Percentiles rank a stretch among this genome's conserved stretches.
These are phyloP conservation scores for Tragelaphus strepsiceros DNA, from an alignment of 2,113 vertebrate species.

Conservation along the genomic window DNA sequence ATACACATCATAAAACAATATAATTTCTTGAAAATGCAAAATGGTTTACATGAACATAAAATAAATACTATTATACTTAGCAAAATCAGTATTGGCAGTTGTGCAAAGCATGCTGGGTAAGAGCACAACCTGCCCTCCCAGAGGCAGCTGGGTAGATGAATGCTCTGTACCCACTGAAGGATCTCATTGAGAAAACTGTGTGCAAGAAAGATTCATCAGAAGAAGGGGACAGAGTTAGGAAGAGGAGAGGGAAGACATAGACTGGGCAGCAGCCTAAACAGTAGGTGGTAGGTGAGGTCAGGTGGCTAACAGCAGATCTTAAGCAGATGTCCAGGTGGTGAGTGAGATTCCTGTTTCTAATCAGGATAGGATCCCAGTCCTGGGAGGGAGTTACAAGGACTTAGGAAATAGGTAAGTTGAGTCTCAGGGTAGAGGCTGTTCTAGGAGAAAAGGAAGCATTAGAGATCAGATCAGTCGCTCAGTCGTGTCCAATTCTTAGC, in stretches of 20 bases:
- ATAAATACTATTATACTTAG: background rate
- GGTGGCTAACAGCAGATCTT: background rate
- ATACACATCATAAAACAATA: background rate
- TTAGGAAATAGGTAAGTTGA: background rate
- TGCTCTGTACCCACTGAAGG: background rate
- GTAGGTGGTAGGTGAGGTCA: background rate
- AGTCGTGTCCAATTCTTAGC: too few species aligned
- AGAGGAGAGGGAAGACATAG: background rate
- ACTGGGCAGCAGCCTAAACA: background rate
- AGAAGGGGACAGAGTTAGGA: background rate
- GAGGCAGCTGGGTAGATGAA: background rate
- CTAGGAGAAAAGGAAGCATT: background rate
- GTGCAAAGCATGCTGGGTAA: background rate
- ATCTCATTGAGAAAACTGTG: background rate
- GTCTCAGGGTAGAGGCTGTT: background rate
- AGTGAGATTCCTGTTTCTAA: background rate
- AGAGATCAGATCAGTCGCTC: too few species aligned
- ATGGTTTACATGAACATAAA: background rate
- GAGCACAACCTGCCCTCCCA: background rate
- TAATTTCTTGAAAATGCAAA: slow-evolving; percentile 13
- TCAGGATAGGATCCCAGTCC: background rate
- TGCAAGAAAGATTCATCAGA: background rate
- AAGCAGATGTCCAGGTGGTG: background rate
- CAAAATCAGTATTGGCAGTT: background rate
- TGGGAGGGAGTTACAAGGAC: background rate